Conservation (phyloP, 2,888 invertebrate genomes). For the Brenthis daphne region DNA sequence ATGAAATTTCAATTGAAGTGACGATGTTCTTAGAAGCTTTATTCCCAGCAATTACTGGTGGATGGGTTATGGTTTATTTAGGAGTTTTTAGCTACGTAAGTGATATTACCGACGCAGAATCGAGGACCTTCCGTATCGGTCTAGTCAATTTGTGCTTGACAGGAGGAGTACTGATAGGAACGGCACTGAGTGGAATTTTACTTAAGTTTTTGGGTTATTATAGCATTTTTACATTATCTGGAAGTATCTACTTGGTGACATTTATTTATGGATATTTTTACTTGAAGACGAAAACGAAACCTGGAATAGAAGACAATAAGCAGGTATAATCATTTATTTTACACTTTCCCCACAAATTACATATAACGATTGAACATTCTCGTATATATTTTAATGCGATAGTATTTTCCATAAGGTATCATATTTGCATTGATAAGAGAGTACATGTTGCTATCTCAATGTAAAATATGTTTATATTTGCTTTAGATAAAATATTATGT, state of each 20-base stretch:
- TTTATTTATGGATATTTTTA: conserved; percentile 62
- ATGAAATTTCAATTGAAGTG: conserved; percentile 77
- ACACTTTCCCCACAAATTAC: too few relatives aligned
- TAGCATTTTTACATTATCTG: conserved; percentile 66
- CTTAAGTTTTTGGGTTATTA: conserved; percentile 68
- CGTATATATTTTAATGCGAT: not conserved
- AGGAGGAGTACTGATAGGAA: conserved; percentile 81
- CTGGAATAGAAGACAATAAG: conserved; percentile 46
- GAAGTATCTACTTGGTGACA: conserved; percentile 64
- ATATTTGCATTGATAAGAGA: conserved; percentile 9
- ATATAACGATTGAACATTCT: not conserved
- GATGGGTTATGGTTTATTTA: conserved; percentile 79
- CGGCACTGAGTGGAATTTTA: conserved; percentile 79
- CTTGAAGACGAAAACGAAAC: conserved; percentile 65
- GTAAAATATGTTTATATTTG: conserved; percentile 1
- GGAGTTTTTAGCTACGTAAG: conserved; percentile 85
- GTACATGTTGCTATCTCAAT: not conserved
- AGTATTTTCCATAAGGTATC: too few relatives aligned
- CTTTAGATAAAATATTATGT: conserved; percentile 7
- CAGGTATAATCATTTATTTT: conserved; percentile 50
- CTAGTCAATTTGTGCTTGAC: conserved; percentile 83
- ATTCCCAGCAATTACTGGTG: conserved; percentile 80
- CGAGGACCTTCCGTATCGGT: conserved; percentile 83
- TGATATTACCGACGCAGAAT: conserved; percentile 78
- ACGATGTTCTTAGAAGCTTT: conserved; percentile 79